phyloP scores from a whole-genome alignment of 2,113 vertebrate genomes.

The Gracilinanus agilis region DNA sequence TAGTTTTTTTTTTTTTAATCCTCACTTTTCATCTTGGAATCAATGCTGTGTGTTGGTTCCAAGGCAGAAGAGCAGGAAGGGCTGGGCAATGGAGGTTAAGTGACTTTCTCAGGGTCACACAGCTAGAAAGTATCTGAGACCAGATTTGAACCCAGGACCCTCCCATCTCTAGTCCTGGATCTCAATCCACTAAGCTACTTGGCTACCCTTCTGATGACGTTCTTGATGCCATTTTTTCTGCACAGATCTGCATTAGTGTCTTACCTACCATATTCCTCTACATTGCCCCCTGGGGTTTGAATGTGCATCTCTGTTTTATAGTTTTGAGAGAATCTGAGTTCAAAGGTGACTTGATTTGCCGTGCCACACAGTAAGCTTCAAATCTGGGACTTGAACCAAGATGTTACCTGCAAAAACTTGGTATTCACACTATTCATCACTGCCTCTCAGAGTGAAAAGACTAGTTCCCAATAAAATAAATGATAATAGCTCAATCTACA shows the following conservation, averaged over 20 bases:
- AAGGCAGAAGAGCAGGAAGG: no score
- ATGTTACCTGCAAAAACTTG: background rate
- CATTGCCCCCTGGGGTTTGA: background rate
- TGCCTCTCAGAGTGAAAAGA: background rate
- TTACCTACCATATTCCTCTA: background rate
- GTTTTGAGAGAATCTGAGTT: background rate
- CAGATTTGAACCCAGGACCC: no score
- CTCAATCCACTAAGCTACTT: no score
- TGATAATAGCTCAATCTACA: background rate
- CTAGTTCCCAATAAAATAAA: background rate
- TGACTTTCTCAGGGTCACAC: no score
- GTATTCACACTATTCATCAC: background rate
- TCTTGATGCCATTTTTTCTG: background rate
- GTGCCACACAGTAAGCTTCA: background rate
- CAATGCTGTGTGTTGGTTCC: no score
- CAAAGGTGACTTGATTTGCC: background rate
- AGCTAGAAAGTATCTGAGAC: no score
- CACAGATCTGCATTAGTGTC: no score
- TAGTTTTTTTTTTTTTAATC: no score
- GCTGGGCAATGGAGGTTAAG: no score
- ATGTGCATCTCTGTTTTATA: background rate
- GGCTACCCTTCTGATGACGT: background rate
- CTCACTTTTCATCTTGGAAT: no score
- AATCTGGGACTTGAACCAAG: background rate
- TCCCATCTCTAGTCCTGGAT: no score